Base-by-base conservation (phyloP, 2,888 invertebrate species). In the Bugulina stolonifera region DNA sequence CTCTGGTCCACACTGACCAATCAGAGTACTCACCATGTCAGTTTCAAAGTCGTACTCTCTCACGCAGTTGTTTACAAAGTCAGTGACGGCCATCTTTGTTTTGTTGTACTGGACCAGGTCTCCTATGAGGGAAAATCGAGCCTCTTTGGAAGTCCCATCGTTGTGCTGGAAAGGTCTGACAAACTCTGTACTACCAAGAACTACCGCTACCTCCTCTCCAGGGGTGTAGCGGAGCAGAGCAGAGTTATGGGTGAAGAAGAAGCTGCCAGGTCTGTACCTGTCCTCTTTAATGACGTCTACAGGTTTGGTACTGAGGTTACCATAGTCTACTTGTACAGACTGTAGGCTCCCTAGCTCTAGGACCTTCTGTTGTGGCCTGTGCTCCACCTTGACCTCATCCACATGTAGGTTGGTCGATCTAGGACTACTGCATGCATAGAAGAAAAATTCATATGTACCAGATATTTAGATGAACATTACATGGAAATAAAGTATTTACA, bases 11-110 rank as follows among this genome's bases (percentile, higher is more conserved):
- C 57, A 57, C 5, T 18, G 5, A n/a, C 57, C 57, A 57, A 57
- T 57, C 57, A 57, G 5, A 14, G 57, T 18, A n/a, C 57, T 18
- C 5, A n/a, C 23, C 14, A 25, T 5, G 57, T 57, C 57, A n/a
- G 57, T 57, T 5, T 57, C 57, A 57, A 14, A 57, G 57, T 57
- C 57, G 23, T 57, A 57, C 25, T 57, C 57, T 57, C 57, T 5
- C 5, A 57, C 23, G 23, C 57, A 57, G 23, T 57, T 57, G 23
- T 57, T 57, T 5, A 57, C n/a, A 57, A 57, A 57, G 25, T 57
- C 57, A 5, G 57, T 25, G 57, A 57, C 3, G 57, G 57, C 57
- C 5, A 57, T 10, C 25, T 57, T 57, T 3, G 57, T 57, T 5
- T 5, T 10, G 23, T 57, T 57, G 23, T 57, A 57, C 23, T 57